Evolutionary conservation across 64 coral and sea anemone species (phyloP), one percentile per base, ranked within the genome.

Genomic region (Montipora capricornis): DNA sequence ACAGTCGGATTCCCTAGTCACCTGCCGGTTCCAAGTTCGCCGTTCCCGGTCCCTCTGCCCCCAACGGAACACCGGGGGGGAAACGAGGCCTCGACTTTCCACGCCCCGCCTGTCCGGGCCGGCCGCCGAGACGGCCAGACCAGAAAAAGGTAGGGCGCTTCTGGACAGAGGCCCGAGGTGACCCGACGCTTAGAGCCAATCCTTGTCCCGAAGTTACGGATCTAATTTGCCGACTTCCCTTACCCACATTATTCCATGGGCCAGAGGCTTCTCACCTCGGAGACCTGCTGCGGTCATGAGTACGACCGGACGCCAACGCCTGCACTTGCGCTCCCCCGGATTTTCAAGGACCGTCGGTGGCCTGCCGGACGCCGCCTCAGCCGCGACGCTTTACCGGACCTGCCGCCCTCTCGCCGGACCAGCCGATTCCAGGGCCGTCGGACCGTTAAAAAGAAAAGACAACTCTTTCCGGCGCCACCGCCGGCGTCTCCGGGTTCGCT

Each of bases 221-320:
- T 89, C 87, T 5, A 77, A 77, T 77, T 89, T 75, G 24, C 73
- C 73, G 73, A 75, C 73, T 75, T 75, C 73, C 73, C 73, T 75
- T 75, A 75, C 73, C 73, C 45, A 75, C 80, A 73, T 70, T 87
- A 66, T 87, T 71, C 83, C 46, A 87, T 44, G 66, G 15, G 48
- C 83, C 64, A 87, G 83, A 87, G 83, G 83, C 83, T 87, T 62
- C 69, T 87, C 59, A 90, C 88, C 88, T 90, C 49, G 87, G 89
- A 91, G 89, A 91, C 90, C 90, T 92, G 80, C 48, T 92, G 90
- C 90, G 90, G 90, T 52, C 83, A 79, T 91, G 47, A 68, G 90
- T 91, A 91, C 80, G 79, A 83, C 48, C 90, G 47, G 79, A 22
- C 49, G 53, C 80, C 79, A 91, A 61, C 20, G 57, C 73, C 79